Base-by-base conservation (phyloP, 2,888 invertebrate genomes). In the Anticlea derivata region DNA sequence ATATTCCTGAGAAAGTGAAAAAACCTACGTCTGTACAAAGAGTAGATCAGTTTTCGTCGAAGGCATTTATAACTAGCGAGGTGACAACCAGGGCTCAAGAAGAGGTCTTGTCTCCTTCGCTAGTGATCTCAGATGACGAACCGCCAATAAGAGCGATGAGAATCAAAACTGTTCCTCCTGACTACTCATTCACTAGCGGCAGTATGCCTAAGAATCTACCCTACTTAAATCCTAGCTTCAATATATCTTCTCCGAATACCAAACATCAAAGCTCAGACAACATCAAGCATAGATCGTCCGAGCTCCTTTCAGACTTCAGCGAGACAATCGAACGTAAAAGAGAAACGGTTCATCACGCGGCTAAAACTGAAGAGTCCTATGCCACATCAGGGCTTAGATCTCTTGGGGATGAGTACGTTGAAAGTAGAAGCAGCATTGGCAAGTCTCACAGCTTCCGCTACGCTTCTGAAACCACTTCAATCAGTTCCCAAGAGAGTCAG, bases 371-470 rank as follows among this genome's bases (percentile, higher is more conserved):
- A 45, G 88, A 89, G 54, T 73, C 86, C 13, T 86, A 81, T 52
- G 75, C 76, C 2, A 75, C 75, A 26, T 81, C 85, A 3, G 85
- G 81, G 5, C 57, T 84, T 47, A 76, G 85, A 61, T 87, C 88
- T 49, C 70, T 88, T n/a, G 88, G 86, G 13, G 89, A 88, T 29
- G 89, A 90, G 60, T 88, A 78, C 49, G 70, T 80, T 20, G 91
- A 86, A 67, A 78, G 88, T 22, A 85, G 91, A 58, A 93, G 92
- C 75, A 92, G 93, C 12, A 92, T 95, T 13, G 92, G 93, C 40
- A 95, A 95, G 74, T 94, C 95, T 1, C 94, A 94, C 58, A 95
- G 95, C 68, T 95, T 95, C 79, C 92, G 93, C 66, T 92, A 91
- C 71, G 90, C 92, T 56, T 91, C 92, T 23, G 92, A 92, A 62